Evolutionary conservation across 2,888 invertebrate genomes (phyloP), one percentile per base, ranked within the genome.

Genomic region (Habrosyne pyritoides): DNA sequence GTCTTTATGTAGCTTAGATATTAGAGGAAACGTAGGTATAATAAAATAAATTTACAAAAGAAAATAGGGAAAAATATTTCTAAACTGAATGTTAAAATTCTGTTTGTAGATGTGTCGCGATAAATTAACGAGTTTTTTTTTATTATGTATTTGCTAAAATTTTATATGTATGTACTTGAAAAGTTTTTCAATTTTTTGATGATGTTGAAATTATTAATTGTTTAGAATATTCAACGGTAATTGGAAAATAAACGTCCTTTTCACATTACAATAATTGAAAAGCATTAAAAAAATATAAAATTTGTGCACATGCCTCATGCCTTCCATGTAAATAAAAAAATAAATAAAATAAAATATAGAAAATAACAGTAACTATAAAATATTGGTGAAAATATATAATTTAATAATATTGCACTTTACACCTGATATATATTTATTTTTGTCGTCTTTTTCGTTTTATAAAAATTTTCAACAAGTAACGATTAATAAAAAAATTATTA

Each of bases 271-370:
- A 49, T 49, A 1, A 49, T 30, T 28, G 24, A 10, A 52, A 33
- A 52, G 21, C 12, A 33, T 18, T 10, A 52, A 52, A 52, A 21
- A 33, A 42, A 42, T 18, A 71, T 69, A 63, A 73, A 66, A 69
- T 73, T 71, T 56, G 61, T 77, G 83, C 83, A 82, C 86, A 81
- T 69, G 83, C 84, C 82, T 87, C 76, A 84, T 80, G 87, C 89
- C 88, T 89, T 89, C 87, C 87, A 87, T 91, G 89, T 89, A 89
- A 77, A 89, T 89, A 88, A 79, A 66, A 5, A 24, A 24, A 24
- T 24, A 24, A 24, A n/a, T n/a, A n/a, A n/a, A n/a, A 42, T 42
- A 18, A 42, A 76, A 73, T 73, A 72, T 70, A 69, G 59, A 66
- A 56, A 66, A 8, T 64, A 61, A 60, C 66, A 57, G 66, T 64